Conservation (phyloP, 2,888 invertebrate species). For the Amphipoea oculea region DNA sequence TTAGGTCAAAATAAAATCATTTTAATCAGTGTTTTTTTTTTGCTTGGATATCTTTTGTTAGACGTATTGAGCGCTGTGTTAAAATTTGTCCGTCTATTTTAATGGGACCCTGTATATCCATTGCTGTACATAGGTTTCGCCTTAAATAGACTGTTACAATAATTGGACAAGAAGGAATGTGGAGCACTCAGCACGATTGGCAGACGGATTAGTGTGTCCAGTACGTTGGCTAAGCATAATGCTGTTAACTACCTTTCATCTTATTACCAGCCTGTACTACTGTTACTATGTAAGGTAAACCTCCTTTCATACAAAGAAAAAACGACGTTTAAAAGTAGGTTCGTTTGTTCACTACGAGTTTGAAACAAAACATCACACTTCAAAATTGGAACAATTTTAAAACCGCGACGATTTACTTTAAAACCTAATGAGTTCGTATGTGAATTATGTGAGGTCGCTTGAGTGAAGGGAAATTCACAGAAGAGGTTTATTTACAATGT, state of each 20-base stretch:
- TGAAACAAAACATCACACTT: slow-evolving; percentile 1
- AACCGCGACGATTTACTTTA: not conserved
- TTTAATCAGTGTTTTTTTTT: too few relatives aligned
- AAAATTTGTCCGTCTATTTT: too few relatives aligned
- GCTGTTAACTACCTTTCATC: not conserved
- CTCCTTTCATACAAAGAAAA: not conserved
- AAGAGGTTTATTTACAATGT: not conserved
- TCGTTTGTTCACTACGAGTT: not conserved
- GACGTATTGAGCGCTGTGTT: too few relatives aligned
- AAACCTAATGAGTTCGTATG: slow-evolving; percentile 8
- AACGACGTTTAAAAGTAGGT: not conserved
- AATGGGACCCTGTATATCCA: too few relatives aligned
- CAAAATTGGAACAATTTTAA: not conserved
- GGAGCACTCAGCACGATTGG: slow-evolving; percentile 12
- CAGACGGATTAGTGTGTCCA: slow-evolving; percentile 4
- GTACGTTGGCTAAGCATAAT: not conserved
- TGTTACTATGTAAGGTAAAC: not conserved
- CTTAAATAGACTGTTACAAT: not conserved
- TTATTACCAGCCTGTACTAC: not conserved
- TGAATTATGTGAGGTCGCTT: not conserved
- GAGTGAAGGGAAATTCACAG: not conserved
- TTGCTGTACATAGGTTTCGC: not conserved
- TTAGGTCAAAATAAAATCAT: too few relatives aligned
- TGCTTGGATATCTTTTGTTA: too few relatives aligned
- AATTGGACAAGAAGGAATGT: not conserved